phyloP scores from a whole-genome alignment of 64 coral and sea anemone genomes.

The Dendrophyllia cribrosa region DNA sequence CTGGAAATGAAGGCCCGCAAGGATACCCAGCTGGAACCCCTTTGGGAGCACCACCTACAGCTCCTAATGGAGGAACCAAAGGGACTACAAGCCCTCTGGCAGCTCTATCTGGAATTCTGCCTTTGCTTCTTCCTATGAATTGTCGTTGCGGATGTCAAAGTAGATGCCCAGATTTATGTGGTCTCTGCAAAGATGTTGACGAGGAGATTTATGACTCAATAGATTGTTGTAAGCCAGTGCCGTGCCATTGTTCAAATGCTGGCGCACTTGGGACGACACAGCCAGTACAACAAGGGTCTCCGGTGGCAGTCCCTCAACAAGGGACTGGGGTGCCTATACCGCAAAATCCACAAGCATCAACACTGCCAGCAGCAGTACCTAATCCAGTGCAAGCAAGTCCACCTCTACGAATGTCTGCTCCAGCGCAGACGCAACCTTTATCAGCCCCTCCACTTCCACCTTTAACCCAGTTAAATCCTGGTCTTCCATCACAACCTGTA shows the following conservation, averaged over 20 bases:
- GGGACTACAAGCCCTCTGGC: background rate
- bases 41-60: background rate
- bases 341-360: background rate
- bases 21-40: background rate
- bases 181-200: slow-evolving; percentile 27
- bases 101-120: background rate
- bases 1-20: background rate
- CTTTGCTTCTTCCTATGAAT: slow-evolving; percentile 18
- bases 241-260: background rate
- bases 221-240: slow-evolving; percentile 27
- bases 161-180: slow-evolving; percentile 28
- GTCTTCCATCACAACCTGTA: background rate
- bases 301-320: background rate
- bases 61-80: background rate
- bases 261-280: background rate
- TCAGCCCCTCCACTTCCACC: background rate
- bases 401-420: background rate
- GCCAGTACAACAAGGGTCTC: no score
- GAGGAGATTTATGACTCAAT: slow-evolving; percentile 37
- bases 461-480: background rate
- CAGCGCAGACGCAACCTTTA: background rate
- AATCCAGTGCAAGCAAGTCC: background rate
- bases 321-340: background rate
- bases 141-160: slow-evolving; percentile 34
- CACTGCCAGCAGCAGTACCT: background rate